Conservation (phyloP, 1,140 invertebrate species). For the Drosophila arawakana region DNA sequence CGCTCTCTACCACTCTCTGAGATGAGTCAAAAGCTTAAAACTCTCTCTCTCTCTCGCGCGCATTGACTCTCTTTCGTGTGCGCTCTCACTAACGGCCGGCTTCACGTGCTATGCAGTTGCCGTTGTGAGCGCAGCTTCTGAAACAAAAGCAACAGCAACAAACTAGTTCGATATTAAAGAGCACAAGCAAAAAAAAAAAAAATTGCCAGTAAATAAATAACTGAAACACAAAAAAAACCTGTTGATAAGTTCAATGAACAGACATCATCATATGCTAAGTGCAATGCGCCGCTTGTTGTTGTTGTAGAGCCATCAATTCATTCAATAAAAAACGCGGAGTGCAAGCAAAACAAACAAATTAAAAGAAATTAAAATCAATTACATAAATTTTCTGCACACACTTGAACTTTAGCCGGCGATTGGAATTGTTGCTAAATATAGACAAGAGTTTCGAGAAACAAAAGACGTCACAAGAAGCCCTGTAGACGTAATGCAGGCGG, state of each 20-base stretch:
- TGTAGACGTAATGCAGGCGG: constrained; percentile 12
- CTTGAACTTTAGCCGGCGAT: constrained; percentile 5
- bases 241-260: constrained; percentile 75
- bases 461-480: constrained; percentile 37
- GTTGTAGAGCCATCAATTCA: constrained; percentile 8
- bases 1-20: neutral
- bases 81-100: constrained; percentile 28
- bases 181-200: constrained; percentile 28
- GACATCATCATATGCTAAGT: constrained; percentile 26
- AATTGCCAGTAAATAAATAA: too few species aligned
- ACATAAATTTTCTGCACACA: neutral
- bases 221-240: constrained; percentile 45
- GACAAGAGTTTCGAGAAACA: constrained; percentile 16
- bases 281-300: constrained; percentile 17
- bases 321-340: constrained; percentile 9
- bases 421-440: constrained; percentile 37
- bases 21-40: neutral
- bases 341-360: constrained; percentile 6
- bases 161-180: constrained; percentile 38
- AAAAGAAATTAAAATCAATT: constrained; percentile 4
- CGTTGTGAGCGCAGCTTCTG: constrained; percentile 39
- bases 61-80: neutral
- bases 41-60: constrained; percentile 1
- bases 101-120: constrained; percentile 38
- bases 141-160: constrained; percentile 29